Evolutionary conservation across 2,888 invertebrate species (phyloP).

Genomic region (Uropetala carovei): DNA sequence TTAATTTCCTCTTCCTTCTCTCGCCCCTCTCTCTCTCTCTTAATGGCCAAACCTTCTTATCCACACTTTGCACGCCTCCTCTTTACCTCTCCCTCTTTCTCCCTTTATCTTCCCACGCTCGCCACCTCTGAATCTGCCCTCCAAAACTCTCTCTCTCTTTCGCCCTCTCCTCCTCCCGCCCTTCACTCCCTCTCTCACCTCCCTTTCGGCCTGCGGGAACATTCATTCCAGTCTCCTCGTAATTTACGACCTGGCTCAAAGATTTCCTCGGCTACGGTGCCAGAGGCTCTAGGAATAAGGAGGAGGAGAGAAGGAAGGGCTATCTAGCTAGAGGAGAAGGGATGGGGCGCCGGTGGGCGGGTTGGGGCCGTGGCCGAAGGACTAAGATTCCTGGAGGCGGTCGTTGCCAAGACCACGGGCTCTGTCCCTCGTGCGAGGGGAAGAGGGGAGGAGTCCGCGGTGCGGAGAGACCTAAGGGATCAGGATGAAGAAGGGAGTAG

Average conservation of each 20-base stretch:
- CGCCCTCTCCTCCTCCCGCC: background rate
- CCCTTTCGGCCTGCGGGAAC: conserved; percentile 42
- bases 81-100: background rate
- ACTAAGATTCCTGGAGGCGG: conserved; percentile 36
- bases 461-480: background rate
- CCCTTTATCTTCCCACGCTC: background rate
- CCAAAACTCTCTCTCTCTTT: background rate
- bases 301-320: background rate
- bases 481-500: too few species aligned
- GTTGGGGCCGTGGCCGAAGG: conserved; percentile 26
- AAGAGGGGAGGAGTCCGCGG: conserved; percentile 34
- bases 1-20: background rate
- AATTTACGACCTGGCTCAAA: conserved; percentile 64
- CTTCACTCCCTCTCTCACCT: background rate
- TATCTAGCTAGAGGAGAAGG: background rate
- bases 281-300: conserved; percentile 41
- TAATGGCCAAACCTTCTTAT: conserved; percentile 6
- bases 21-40: background rate
- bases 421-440: background rate
- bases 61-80: background rate
- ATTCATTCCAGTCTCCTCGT: conserved; percentile 59
- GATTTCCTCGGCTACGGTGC: conserved; percentile 60
- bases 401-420: conserved; percentile 33
- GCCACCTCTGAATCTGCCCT: background rate
- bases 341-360: background rate